A percentile compares a stretch with the other conserved stretches of the same genome.
phyloP scores from a whole-genome alignment of 2,888 invertebrate genomes.

The Dryobotodes eremita region DNA sequence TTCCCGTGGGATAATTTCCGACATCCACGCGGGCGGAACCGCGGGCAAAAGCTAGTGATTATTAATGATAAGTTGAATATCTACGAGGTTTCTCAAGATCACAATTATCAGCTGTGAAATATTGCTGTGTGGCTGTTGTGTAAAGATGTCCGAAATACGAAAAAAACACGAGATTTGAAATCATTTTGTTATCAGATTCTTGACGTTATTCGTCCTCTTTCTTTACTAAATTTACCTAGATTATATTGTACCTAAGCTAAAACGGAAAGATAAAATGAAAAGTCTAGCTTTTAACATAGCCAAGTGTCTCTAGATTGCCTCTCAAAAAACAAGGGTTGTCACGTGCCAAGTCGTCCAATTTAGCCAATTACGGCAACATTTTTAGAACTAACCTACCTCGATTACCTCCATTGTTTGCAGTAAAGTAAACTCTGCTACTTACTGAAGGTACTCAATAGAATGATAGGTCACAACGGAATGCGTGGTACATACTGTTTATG shows the following conservation, averaged over 20 bases:
- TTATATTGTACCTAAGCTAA: neutral
- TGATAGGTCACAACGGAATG: neutral
- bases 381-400: slow-evolving; percentile 25
- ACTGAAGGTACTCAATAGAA: neutral
- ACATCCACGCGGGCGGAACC: too few relatives aligned
- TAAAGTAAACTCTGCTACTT: neutral
- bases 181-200: neutral
- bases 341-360: slow-evolving; percentile 35
- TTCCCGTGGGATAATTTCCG: too few relatives aligned
- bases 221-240: neutral
- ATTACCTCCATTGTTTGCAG: neutral
- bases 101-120: neutral
- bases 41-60: too few relatives aligned
- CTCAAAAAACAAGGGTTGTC: slow-evolving; percentile 13
- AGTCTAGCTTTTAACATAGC: neutral
- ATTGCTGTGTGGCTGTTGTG: neutral
- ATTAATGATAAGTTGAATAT: too few relatives aligned
- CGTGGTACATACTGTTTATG: neutral
- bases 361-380: slow-evolving; percentile 25
- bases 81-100: too few relatives aligned
- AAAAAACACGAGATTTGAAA: too few relatives aligned
- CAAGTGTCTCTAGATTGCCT: slow-evolving; percentile 17
- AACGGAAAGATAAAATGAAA: neutral
- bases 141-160: neutral
- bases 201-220: neutral